Base-by-base conservation (phyloP, 2,888 invertebrate species). In the Ennomos erosarius region DNA sequence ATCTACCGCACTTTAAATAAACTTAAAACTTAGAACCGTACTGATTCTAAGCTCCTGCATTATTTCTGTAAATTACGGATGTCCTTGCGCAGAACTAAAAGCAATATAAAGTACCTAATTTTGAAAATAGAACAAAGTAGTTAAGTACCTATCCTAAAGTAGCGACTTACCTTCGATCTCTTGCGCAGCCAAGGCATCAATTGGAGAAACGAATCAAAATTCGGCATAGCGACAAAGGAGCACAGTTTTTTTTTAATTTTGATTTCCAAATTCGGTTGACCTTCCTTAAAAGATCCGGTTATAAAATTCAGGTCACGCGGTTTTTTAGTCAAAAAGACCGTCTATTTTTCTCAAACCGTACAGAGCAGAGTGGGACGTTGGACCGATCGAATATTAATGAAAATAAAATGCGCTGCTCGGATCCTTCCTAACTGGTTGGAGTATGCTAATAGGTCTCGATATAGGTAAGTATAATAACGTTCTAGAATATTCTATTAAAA, bases 171-270 rank as follows among this genome's bases (percentile, higher is more conserved):
- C 43, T 47, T 51, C 26, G 51, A 13, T 47, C 46, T 55, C 33
- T 59, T 55, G 9, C 43, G 46, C 11, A 60, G 33, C 59, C 59
- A 60, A 8, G 59, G 55, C 47, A 60, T 47, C 46, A 47, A 52
- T 36, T 55, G 42, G n/a, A 51, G 51, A 47, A 51, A 51, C 16
- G 42, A 6, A 8, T 60, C 55, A 1, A 60, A 43, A 4, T 26
- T 51, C 8, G 58, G 58, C 59, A 59, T 59, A 35, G 12, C 44
- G 16, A 33, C 34, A 16, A 38, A 43, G 6, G 10, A 6, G 42
- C 1, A 39, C 8, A 26, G 6, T 1, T 26, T 26, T 26, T 26
- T 26, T 6, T 1, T 6, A 26, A 26, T 42, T 42, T 42, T 35
- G 8, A 26, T 3, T 26, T 26, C 43, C 16, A n/a, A 52, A 44